Percentiles rank a stretch among this genome's conserved stretches.
Conservation (phyloP, 2,888 invertebrate species). For the Chironomus tentans region DNA sequence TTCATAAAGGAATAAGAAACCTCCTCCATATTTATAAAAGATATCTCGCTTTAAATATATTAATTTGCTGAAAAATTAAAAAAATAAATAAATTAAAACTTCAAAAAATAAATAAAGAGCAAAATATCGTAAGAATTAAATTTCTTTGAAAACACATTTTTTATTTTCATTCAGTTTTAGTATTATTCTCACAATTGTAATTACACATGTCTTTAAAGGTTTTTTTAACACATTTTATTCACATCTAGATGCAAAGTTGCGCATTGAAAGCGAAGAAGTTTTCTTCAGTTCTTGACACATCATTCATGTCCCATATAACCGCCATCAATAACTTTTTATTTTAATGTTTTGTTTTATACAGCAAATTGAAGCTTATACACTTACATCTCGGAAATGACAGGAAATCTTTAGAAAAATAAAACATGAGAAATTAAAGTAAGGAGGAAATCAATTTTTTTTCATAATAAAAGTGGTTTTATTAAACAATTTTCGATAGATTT, state of each 20-base stretch:
- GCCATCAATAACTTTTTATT: neutral
- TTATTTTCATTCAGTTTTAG: neutral
- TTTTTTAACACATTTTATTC: slow-evolving; percentile 1
- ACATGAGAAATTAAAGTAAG: neutral
- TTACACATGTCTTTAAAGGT: neutral
- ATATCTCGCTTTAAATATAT: too few species aligned
- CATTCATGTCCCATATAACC: neutral
- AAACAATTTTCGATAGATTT: neutral
- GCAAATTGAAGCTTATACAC: slow-evolving; percentile 2
- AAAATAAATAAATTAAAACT: too few species aligned
- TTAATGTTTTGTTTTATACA: neutral
- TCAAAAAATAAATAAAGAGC: too few species aligned
- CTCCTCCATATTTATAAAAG: too few species aligned
- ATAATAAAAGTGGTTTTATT: neutral
- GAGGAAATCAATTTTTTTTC: neutral
- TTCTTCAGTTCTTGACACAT: neutral
- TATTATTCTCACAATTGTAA: neutral
- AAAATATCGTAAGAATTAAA: too few species aligned
- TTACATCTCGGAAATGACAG: slow-evolving; percentile 24
- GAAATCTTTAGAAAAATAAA: slow-evolving; percentile 8
- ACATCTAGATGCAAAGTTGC: slow-evolving; percentile 9
- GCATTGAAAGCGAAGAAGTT: neutral
- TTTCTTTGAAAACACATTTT: too few species aligned
- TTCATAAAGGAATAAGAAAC: too few species aligned
- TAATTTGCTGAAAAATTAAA: too few species aligned